Conservation (phyloP, 2,888 invertebrate species). For the Micoletzkya japonica region DNA sequence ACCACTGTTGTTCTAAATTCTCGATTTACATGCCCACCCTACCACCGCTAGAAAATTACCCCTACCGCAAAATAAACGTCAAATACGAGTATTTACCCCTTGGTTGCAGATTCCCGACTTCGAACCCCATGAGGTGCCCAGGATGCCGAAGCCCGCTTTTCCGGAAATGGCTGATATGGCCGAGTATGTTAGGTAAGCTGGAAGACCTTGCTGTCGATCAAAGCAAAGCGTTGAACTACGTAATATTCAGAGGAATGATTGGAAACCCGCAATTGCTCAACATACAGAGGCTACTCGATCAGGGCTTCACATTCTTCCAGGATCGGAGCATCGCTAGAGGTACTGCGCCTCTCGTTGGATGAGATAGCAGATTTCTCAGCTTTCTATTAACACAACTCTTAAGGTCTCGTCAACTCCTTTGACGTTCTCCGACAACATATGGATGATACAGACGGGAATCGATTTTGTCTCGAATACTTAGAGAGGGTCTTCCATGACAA, state of each 20-base stretch:
- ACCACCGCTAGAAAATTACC: no score
- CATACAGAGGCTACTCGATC: not conserved
- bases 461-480: slow-evolving; percentile 18
- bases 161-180: slow-evolving; percentile 12
- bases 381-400: no score
- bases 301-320: slow-evolving; percentile 12
- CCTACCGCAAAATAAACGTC: no score
- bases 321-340: slow-evolving; percentile 5
- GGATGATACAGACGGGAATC: slow-evolving; percentile 19
- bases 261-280: slow-evolving; percentile 1
- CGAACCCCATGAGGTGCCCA: not conserved
- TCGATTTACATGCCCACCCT: no score
- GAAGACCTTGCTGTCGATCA: not conserved
- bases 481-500: slow-evolving; percentile 22
- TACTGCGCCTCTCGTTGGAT: not conserved
- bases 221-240: not conserved
- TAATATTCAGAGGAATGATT: not conserved
- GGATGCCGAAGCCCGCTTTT: not conserved
- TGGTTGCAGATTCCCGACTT: not conserved
- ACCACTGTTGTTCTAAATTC: no score
- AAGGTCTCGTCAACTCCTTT: slow-evolving; percentile 13
- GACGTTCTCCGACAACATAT: slow-evolving; percentile 9
- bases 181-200: not conserved
- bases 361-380: no score
- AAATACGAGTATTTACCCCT: not conserved